Base-by-base conservation (phyloP, 2,113 vertebrate genomes). In the Cromileptes altivelis region DNA sequence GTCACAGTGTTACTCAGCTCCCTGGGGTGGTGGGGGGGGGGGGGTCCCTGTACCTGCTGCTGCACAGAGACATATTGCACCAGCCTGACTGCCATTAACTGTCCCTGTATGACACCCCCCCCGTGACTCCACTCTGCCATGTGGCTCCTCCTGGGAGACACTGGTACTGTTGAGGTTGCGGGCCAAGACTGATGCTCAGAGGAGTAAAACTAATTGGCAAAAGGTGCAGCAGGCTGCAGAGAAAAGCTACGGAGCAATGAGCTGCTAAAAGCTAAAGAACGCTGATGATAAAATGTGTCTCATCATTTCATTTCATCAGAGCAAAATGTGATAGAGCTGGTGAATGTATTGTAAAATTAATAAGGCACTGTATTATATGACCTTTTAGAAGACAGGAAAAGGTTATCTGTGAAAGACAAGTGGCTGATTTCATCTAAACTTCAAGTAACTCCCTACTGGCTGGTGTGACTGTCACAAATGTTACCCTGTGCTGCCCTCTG, bases 401-500 rank as follows among this genome's bases (percentile, higher is more conserved):
- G 58, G 55, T 90, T 82, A 64, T 33, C 21, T 52, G 8, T 27
- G 72, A 55, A 53, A 85, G 57, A 47, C 25, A 67, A 21, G 68
- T 19, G 23, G 6, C 45, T 0, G 4, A 57, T 79, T n/a, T 49
- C 10, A 10, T 45, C 18, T 49, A 9, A 57, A 71, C 55, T 70
- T 65, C 6, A 40, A 78, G 23, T 10, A 52, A 50, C 8, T 78
- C 40, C 25, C 10, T 7, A 11, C 40, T 23, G 17, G 21, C 21
- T n/a, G 4, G 42, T 0, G 15, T 37, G 19, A 64, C 23, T 1
- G 21, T 45, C 42, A 53, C 69, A 80, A 55, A 42, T 57, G 60
- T 90, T 68, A 78, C 82, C 78, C 69, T 88, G 58, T 72, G 81
- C 78, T 92, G 93, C 82, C 88, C 86, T 71, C 94, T 94, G 75